Evolutionary conservation across 1,140 invertebrate species (phyloP).

Genomic region (Penaeus chinensis): DNA sequence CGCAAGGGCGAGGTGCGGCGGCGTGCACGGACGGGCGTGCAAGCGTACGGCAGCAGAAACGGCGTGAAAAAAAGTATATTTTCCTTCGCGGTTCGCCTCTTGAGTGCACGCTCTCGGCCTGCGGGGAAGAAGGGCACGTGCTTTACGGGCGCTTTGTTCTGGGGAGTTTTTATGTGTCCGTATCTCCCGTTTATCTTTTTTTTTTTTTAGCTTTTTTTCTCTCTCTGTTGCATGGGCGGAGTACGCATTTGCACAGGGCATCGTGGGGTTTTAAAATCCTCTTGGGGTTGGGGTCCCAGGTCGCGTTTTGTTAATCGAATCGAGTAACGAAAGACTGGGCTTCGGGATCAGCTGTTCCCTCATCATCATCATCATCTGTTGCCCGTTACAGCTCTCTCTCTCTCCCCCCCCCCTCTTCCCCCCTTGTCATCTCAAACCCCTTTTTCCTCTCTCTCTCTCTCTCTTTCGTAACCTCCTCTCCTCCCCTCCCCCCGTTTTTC

Average conservation of each 20-base stretch:
- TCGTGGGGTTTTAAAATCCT: too few species aligned
- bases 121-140: conserved; percentile 28
- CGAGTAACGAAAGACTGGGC: too few species aligned
- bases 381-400: background rate
- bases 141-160: background rate
- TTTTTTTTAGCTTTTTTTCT: background rate
- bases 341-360: background rate
- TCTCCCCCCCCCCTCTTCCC: background rate
- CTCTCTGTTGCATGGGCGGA: too few species aligned
- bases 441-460: background rate
- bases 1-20: too few species aligned
- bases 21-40: too few species aligned
- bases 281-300: too few species aligned
- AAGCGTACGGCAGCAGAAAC: too few species aligned
- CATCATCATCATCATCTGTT: background rate
- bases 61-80: too few species aligned
- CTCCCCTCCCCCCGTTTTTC: background rate
- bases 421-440: background rate
- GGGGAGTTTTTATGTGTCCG: background rate
- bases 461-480: background rate
- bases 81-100: too few species aligned
- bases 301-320: too few species aligned
- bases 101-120: background rate
- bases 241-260: too few species aligned
- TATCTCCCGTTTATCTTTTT: background rate